These are phyloP conservation scores for Parazoanthus darwini DNA, from an alignment of 92 coral and sea anemone species.

Conservation along the genomic window DNA sequence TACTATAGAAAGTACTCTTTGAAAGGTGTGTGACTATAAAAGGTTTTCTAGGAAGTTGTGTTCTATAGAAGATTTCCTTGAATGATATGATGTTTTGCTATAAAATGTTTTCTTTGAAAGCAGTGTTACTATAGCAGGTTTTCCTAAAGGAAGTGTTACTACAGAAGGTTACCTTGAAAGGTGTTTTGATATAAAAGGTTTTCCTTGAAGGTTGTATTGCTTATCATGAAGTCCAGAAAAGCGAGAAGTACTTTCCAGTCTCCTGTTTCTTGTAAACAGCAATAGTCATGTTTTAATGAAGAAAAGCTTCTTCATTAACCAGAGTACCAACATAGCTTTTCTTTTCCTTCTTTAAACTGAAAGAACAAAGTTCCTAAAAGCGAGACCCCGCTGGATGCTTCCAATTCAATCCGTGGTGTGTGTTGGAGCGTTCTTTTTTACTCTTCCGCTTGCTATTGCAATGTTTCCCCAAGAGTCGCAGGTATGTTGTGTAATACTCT, in stretches of 20 bases:
- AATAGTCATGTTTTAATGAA: no score
- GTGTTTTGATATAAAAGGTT: not conserved
- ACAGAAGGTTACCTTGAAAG: not conserved
- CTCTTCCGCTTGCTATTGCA: slow-evolving; percentile 93
- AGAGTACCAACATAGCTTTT: no score
- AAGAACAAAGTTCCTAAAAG: slow-evolving; percentile 82
- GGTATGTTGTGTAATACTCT: slow-evolving; percentile 40
- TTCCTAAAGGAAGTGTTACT: not conserved
- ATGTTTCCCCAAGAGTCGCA: slow-evolving; percentile 88
- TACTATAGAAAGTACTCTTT: not conserved
- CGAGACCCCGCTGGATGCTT: slow-evolving; percentile 74
- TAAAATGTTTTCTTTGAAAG: not conserved
- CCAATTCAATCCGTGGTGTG: slow-evolving; percentile 89
- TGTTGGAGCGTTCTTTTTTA: slow-evolving; percentile 86
- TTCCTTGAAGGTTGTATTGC: not conserved
- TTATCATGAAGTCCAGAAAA: no score
- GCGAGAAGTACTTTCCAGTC: no score
- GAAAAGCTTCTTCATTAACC: no score
- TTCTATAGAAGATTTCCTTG: not conserved
- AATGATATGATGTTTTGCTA: not conserved
- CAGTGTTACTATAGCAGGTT: not conserved
- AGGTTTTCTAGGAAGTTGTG: not conserved
- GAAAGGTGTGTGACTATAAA: not conserved
- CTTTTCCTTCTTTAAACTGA: no score
- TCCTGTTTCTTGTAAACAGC: no score